These are phyloP conservation scores for Oostethus manadensis DNA, from an alignment of 2,113 vertebrate genomes.

Conservation along the genomic window DNA sequence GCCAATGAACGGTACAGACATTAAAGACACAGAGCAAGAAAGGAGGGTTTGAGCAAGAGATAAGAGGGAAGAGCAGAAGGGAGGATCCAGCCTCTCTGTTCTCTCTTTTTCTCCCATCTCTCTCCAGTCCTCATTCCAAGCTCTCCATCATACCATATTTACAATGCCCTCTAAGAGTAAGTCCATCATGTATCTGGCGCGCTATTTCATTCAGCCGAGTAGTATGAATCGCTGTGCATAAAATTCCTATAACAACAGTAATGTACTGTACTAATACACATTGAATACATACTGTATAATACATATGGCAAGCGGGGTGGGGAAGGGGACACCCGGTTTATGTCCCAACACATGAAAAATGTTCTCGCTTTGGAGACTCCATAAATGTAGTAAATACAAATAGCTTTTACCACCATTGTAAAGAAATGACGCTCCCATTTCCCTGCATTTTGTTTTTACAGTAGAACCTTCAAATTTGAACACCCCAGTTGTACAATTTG, in stretches of 20 bases:
- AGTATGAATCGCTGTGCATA: conserved; percentile 71
- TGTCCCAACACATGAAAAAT: conserved; percentile 27
- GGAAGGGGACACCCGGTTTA: conserved; percentile 19
- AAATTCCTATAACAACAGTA: conserved; percentile 92
- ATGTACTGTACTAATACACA: conserved; percentile 96
- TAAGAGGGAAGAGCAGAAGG: conserved; percentile 35
- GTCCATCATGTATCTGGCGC: conserved; percentile 72
- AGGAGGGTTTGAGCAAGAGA: conserved; percentile 24
- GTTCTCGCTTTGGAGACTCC: conserved; percentile 3
- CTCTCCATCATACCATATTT: conserved; percentile 52
- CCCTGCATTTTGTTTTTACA: neutral
- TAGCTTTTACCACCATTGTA: neutral
- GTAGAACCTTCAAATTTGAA: neutral
- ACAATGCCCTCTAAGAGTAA: conserved; percentile 70
- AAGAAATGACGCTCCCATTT: neutral
- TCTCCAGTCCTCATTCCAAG: conserved; percentile 15
- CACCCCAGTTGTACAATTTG: no score
- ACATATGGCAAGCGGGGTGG: conserved; percentile 47
- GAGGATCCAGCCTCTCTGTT: conserved; percentile 86
- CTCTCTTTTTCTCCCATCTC: conserved; percentile 23
- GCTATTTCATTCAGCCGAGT: conserved; percentile 55
- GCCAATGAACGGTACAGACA: conserved; percentile 41
- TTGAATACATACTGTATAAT: conserved; percentile 70
- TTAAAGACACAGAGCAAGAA: conserved; percentile 27
- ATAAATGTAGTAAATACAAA: neutral